A percentile compares a stretch with the other conserved stretches of the same genome.
Conservation (phyloP, 2,797 vertebrate genomes). For the Sebastes matsubarae region DNA sequence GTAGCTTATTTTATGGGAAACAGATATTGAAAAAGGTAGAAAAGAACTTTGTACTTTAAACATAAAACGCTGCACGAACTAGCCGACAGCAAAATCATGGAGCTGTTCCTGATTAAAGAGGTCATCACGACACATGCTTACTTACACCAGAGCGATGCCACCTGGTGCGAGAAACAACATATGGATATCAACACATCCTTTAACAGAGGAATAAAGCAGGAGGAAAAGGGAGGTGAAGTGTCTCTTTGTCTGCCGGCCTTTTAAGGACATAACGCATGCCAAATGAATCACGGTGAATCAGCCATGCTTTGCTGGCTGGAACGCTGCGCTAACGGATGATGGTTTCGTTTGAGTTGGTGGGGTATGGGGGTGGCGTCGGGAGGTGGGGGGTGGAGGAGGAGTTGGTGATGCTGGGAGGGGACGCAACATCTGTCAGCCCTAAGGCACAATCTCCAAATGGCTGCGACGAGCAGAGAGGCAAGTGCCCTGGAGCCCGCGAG, state of each 20-base stretch:
- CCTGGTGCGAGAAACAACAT: conserved; percentile 27
- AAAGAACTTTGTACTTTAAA: not conserved
- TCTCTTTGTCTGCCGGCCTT: conserved; percentile 24
- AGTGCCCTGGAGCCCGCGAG: conserved; percentile 17
- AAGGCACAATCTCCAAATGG: conserved; percentile 77
- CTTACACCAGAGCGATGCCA: conserved; percentile 38
- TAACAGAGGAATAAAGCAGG: not conserved
- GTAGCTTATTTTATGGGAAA: not conserved
- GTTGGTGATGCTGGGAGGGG: conserved; percentile 11
- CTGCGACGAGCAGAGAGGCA: conserved; percentile 44
- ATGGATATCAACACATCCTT: not conserved
- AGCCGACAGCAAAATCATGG: not conserved
- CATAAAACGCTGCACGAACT: not conserved
- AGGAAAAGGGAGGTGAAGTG: not conserved
- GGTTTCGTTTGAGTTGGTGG: conserved; percentile 23
- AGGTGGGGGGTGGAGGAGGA: not conserved
- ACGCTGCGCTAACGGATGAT: conserved; percentile 9
- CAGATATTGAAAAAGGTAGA: not conserved
- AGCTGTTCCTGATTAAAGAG: conserved; percentile 26
- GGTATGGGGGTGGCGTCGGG: not conserved
- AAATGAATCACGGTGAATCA: conserved; percentile 58
- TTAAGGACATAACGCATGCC: conserved; percentile 23
- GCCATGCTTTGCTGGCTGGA: conserved; percentile 39
- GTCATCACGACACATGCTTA: conserved; percentile 17
- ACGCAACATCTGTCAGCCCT: conserved; percentile 80